Conservation (phyloP, 2,797 vertebrate genomes). For the Molothrus ater region DNA sequence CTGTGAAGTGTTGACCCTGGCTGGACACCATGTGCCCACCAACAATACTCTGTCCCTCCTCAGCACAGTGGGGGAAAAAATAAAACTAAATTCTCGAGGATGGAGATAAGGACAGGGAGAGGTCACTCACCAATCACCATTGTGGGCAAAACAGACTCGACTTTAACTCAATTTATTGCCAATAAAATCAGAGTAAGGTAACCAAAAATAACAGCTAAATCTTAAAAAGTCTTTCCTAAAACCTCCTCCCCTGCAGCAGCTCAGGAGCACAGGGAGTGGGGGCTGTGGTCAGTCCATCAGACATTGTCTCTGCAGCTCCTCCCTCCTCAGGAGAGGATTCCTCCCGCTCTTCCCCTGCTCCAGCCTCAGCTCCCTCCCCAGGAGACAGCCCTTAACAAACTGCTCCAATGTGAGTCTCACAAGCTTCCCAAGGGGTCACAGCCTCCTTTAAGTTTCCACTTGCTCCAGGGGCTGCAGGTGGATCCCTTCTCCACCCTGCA, state of each 20-base stretch:
- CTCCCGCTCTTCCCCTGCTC: not conserved
- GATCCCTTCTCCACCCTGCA: fast-evolving
- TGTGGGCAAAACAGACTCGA: fast-evolving
- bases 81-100: fast-evolving
- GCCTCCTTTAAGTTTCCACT: not conserved
- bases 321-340: not conserved
- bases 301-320: not conserved
- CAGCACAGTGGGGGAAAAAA: not conserved
- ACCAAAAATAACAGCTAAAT: not conserved
- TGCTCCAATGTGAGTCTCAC: not conserved
- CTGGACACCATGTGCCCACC: not conserved
- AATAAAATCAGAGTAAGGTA: not conserved
- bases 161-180: not conserved
- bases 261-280: not conserved
- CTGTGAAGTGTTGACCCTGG: not conserved
- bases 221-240: not conserved
- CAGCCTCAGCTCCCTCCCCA: not conserved
- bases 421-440: not conserved
- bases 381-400: not conserved
- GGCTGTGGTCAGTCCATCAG: not conserved
- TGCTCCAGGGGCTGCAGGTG: not conserved
- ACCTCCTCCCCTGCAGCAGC: fast-evolving
- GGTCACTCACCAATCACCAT: not conserved
- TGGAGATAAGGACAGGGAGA: not conserved
- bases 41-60: not conserved